Evolutionary conservation across 2,797 vertebrate species (phyloP).

Genomic region (Lacerta bilineata): DNA sequence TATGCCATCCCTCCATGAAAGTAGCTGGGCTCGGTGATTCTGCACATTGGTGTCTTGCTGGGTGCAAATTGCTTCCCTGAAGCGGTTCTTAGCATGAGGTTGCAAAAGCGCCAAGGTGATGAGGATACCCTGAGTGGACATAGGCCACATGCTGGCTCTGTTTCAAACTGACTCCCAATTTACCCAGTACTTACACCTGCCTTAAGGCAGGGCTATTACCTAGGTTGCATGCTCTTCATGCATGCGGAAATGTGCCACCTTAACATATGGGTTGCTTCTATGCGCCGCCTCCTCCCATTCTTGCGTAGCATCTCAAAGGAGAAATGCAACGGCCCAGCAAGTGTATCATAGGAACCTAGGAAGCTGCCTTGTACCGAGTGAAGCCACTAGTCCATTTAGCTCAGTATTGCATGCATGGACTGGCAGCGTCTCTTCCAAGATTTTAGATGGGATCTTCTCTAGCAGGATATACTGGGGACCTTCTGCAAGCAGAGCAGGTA

Average conservation of each 20-base stretch:
- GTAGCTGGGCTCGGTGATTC: too few species aligned
- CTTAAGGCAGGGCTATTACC: neutral
- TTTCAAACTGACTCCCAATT: neutral
- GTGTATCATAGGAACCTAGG: neutral
- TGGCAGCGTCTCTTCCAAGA: too few species aligned
- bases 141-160: neutral
- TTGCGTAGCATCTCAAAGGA: neutral
- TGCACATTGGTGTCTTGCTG: too few species aligned
- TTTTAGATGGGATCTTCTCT: too few species aligned
- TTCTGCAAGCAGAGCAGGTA: too few species aligned
- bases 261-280: too few species aligned
- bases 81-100: neutral
- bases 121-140: neutral
- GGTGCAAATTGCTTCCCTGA: neutral
- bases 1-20: neutral
- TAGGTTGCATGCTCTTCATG: neutral
- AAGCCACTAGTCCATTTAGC: too few species aligned
- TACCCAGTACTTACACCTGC: neutral
- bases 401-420: too few species aligned
- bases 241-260: neutral
- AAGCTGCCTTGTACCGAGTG: too few species aligned
- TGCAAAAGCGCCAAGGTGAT: neutral
- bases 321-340: neutral
- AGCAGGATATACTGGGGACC: too few species aligned
- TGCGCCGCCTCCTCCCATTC: neutral